A percentile compares a stretch with the other conserved stretches of the same genome.
These are phyloP conservation scores for Antitype chi DNA, from an alignment of 2,888 invertebrate species.

Conservation along the genomic window DNA sequence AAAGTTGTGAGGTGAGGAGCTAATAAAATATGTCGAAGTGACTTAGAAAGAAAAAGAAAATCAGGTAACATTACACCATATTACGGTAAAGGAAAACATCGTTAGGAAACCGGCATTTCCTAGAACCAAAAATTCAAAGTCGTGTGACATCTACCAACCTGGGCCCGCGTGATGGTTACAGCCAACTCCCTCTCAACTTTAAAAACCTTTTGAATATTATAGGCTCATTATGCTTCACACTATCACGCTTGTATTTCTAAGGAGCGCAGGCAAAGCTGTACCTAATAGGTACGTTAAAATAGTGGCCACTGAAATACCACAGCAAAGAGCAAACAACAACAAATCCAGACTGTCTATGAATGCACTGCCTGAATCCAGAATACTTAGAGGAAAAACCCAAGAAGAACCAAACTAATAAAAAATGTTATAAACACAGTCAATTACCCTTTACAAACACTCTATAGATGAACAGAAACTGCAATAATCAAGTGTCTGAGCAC, in stretches of 20 bases:
- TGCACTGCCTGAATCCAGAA: background rate
- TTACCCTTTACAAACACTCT: background rate
- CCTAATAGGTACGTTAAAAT: background rate
- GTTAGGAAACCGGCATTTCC: no score
- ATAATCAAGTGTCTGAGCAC: slow-evolving; percentile 6
- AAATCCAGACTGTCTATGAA: background rate
- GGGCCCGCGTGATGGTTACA: no score
- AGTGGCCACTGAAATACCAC: no score
- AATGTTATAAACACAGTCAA: background rate
- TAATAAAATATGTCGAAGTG: background rate
- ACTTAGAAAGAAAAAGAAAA: background rate
- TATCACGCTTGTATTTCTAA: background rate
- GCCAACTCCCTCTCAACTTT: no score
- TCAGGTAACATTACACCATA: background rate
- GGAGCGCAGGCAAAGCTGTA: background rate
- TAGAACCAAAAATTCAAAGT: no score
- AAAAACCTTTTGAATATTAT: no score
- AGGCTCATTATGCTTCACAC: no score
- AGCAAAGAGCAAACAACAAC: background rate
- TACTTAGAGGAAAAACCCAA: background rate
- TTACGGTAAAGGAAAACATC: no score
- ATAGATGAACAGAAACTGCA: background rate
- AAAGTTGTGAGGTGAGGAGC: background rate
- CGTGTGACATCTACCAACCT: no score
- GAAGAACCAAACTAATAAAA: background rate